phyloP scores from a whole-genome alignment of 2,113 vertebrate genomes.

The Sebastes fasciatus region DNA sequence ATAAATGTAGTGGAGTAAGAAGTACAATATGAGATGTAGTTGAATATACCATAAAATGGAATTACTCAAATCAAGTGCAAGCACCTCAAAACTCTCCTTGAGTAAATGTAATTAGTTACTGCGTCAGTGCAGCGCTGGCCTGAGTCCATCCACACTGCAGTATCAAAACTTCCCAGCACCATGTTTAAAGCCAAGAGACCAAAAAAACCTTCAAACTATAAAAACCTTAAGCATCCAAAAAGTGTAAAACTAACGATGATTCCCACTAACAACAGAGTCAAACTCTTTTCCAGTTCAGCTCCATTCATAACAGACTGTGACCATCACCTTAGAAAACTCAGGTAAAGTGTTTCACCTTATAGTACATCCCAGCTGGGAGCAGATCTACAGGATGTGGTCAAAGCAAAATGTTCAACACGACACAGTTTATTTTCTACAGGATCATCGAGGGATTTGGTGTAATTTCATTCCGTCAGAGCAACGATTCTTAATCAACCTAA shows the following conservation, averaged over 20 bases:
- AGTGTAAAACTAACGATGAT: background rate
- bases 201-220: background rate
- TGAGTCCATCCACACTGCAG: background rate
- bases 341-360: constrained; percentile 13
- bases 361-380: constrained; percentile 1
- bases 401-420: constrained; percentile 36
- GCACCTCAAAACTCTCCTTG: background rate
- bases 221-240: background rate
- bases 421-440: constrained; percentile 43
- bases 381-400: background rate
- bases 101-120: constrained; percentile 6
- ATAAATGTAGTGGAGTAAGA: background rate
- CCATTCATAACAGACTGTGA: background rate
- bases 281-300: constrained; percentile 3
- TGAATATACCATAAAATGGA: background rate
- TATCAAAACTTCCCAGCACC: background rate
- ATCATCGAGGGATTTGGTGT: constrained; percentile 65
- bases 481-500: constrained; percentile 67
- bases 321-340: background rate
- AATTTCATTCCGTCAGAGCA: constrained; percentile 64
- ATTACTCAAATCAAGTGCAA: background rate
- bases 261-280: background rate
- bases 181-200: background rate
- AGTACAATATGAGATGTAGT: background rate
- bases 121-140: background rate